Percentiles rank a stretch among this genome's conserved stretches.
phyloP scores from a whole-genome alignment of 2,113 vertebrate species.

The Anser cygnoides region DNA sequence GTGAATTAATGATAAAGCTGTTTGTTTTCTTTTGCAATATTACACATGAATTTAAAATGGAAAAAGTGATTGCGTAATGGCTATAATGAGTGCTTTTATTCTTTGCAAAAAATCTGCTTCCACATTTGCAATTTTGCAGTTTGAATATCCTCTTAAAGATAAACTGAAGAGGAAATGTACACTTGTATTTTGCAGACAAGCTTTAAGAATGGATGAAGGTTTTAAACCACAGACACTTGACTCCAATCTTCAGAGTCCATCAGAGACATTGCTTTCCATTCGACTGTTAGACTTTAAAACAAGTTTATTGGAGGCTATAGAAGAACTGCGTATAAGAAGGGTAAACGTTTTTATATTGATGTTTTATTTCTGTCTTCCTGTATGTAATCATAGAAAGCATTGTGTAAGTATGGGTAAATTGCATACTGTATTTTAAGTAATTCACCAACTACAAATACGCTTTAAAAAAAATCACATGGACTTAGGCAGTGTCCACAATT shows the following conservation, averaged over 20 bases:
- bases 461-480: not conserved
- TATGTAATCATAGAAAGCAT: not conserved
- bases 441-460: not conserved
- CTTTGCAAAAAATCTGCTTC: not conserved
- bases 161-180: not conserved
- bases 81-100: not conserved
- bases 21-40: not conserved
- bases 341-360: slow-evolving; percentile 69
- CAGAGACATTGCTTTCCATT: slow-evolving; percentile 82
- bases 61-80: not conserved
- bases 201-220: slow-evolving; percentile 70
- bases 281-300: slow-evolving; percentile 90
- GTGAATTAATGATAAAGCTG: not conserved
- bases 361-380: not conserved
- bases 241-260: slow-evolving; percentile 68
- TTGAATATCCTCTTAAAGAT: not conserved
- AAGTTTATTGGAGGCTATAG: slow-evolving; percentile 84
- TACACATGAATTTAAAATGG: not conserved
- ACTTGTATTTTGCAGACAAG: slow-evolving; percentile 66
- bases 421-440: not conserved
- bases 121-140: not conserved
- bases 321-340: slow-evolving; percentile 91
- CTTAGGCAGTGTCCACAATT: not conserved
- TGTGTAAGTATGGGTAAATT: not conserved
- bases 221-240: slow-evolving; percentile 31